Evolutionary conservation across 92 coral and sea anemone genomes (phyloP), one percentile per base, ranked within the genome.

Genomic region (Heliopora coerulea): DNA sequence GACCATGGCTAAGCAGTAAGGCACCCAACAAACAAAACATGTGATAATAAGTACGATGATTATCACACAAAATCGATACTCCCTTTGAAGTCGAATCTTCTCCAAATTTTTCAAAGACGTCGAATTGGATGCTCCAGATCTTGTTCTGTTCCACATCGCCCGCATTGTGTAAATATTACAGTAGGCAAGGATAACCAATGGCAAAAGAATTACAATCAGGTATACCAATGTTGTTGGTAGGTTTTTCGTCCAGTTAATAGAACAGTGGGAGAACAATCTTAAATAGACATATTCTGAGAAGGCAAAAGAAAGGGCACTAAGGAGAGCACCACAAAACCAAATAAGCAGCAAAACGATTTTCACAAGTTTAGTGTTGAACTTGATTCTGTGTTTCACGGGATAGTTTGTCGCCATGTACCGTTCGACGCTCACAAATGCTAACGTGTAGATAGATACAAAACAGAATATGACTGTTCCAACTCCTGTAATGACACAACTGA

Each of bases 401-500:
- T 37, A 46, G 25, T 67, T 67, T 15, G 74, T 67, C 0, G 74
- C 74, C 74, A 67, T 23, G 20, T 25, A 67, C 21, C 74, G 26
- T 44, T 67, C 74, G 37, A 67, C 34, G 59, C 58, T 67, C 0
- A 67, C 59, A 67, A 67, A 67, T 12, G 32, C 23, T 40, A 67
- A 28, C 9, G 74, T 67, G 26, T 24, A 0, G 24, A 67, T 67
- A 6, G 74, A 67, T 23, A 21, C 58, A 18, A 67, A 0, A 44
- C 37, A 67, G 59, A 27, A 67, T 7, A 67, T 13, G 8, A 24
- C 14, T 12, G 24, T 52, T 0, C 10, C 3, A 7, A 67, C 57
- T 0, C 74, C 74, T 23, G 11, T 23, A 8, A 46, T 23, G 0
- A 1, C 2, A 31, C 74, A 67, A 1, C 8, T 2, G 20, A 17